phyloP scores from a whole-genome alignment of 2,113 vertebrate species.

The Zingel zingel region DNA sequence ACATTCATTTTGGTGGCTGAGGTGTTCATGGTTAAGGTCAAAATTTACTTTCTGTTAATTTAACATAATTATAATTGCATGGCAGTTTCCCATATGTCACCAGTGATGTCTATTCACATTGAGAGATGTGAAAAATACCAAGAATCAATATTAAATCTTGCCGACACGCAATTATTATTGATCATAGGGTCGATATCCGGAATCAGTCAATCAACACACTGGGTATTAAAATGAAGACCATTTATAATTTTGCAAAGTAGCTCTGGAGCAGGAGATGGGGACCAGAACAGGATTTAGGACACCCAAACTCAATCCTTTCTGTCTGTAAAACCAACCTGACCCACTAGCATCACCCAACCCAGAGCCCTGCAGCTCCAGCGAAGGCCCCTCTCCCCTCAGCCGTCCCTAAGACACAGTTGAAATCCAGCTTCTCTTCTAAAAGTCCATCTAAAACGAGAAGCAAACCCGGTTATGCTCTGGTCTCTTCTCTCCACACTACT shows the following conservation, averaged over 20 bases:
- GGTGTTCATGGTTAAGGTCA: constrained; percentile 18
- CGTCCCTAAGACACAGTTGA: constrained; percentile 26
- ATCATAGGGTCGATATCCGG: constrained; percentile 13
- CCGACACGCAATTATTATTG: constrained; percentile 44
- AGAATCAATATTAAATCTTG: constrained; percentile 52
- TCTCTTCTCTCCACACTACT: constrained; percentile 61
- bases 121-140: constrained; percentile 17
- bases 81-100: not conserved
- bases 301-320: constrained; percentile 6
- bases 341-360: constrained; percentile 23
- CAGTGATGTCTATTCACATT: not conserved
- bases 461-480: constrained; percentile 55
- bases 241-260: not conserved
- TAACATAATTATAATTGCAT: constrained; percentile 1
- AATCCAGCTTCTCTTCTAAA: constrained; percentile 65
- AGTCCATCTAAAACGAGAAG: constrained; percentile 54
- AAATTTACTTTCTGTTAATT: constrained; percentile 16
- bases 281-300: constrained; percentile 16
- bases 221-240: constrained; percentile 16
- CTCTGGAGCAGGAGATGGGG: not conserved
- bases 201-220: constrained; percentile 28
- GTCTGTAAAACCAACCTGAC: constrained; percentile 33
- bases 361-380: constrained; percentile 22
- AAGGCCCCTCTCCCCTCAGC: constrained; percentile 42
- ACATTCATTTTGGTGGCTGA: constrained; percentile 21